phyloP scores from a whole-genome alignment of 2,888 invertebrate genomes.

The Papilio elwesi region DNA sequence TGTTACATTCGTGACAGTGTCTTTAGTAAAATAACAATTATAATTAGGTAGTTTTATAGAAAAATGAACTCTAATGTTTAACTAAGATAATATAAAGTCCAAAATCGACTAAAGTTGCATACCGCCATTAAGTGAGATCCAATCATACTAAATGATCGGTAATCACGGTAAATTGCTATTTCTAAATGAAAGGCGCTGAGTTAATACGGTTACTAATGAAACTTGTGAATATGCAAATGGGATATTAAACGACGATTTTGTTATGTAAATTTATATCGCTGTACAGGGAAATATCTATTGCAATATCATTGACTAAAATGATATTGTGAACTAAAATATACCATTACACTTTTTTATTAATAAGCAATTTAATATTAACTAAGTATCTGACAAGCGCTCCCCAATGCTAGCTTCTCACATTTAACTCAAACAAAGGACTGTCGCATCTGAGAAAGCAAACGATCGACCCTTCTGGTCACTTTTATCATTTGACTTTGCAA shows the following conservation, averaged over 20 bases:
- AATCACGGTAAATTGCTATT: conserved; percentile 21
- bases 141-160: conserved; percentile 19
- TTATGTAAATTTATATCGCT: conserved; percentile 14
- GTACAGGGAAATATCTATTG: conserved; percentile 5
- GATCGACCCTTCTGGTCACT: too few species aligned
- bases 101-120: not conserved
- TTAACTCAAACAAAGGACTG: too few species aligned
- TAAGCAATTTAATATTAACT: too few species aligned
- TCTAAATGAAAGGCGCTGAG: conserved; percentile 26
- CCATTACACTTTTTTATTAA: too few species aligned
- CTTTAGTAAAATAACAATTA: too few species aligned
- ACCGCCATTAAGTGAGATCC: not conserved
- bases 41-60: too few species aligned
- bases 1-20: too few species aligned
- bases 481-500: too few species aligned
- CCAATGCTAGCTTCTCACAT: too few species aligned
- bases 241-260: conserved; percentile 17
- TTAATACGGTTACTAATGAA: conserved; percentile 15
- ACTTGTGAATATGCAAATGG: conserved; percentile 16
- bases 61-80: conserved; percentile 4
- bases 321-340: not conserved
- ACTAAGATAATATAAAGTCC: not conserved
- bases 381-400: too few species aligned
- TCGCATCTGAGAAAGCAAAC: too few species aligned
- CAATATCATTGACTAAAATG: not conserved